These are phyloP conservation scores for Dynastes maya DNA, from an alignment of 2,888 invertebrate genomes.

Conservation along the genomic window DNA sequence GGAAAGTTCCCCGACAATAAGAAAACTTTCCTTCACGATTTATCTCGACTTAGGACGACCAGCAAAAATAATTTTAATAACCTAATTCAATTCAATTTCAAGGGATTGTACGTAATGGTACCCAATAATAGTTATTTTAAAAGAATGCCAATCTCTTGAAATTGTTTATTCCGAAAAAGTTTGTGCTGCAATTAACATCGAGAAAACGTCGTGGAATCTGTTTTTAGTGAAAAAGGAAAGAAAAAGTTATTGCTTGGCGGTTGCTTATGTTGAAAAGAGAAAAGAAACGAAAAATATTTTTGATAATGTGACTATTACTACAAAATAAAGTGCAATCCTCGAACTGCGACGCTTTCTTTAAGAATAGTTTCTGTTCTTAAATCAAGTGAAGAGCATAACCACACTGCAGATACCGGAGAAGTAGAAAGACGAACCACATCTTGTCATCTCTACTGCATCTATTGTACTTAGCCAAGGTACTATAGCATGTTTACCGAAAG, in stretches of 20 bases:
- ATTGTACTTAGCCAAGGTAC: not conserved
- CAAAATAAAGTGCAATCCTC: not conserved
- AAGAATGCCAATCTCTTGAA: not conserved
- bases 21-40: not conserved
- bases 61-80: no score
- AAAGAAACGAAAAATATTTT: not conserved
- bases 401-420: no score
- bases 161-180: not conserved
- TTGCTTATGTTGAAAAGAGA: not conserved
- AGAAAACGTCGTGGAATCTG: not conserved
- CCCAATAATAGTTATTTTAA: not conserved
- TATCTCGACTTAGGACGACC: not conserved
- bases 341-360: no score
- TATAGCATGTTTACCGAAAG: no score
- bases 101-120: not conserved
- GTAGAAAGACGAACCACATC: not conserved
- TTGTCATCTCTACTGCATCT: not conserved
- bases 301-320: not conserved
- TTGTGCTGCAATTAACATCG: not conserved
- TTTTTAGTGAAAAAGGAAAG: not conserved
- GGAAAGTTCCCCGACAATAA: no score
- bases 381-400: no score
- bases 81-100: no score
- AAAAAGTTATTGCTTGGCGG: not conserved
- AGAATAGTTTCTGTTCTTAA: no score